Base-by-base conservation (phyloP, 2,113 vertebrate species). In the Tonatia bakeri region DNA sequence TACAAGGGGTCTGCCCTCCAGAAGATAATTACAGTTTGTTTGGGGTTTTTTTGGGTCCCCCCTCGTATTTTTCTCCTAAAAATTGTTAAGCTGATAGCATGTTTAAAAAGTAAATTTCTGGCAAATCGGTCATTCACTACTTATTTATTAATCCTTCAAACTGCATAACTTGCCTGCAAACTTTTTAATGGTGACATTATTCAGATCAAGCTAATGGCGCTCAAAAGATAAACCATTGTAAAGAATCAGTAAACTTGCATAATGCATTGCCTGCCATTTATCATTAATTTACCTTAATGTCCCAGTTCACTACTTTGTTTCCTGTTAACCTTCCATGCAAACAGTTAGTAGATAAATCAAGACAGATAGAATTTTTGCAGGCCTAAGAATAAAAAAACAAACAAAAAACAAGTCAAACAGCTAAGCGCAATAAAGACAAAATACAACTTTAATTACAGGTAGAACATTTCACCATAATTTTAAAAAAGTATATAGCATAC, bases 221-320 rank as follows among this genome's bases (percentile, higher is more conserved):
- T 89, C 75, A 65, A 76, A 87, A 93, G 14, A 76, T 3, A 7
- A 92, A 79, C 31, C 54, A 26, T 75, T 90, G 52, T 80, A 93
- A 61, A 96, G 11, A 20, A 79, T 28, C 17, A 50, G 10, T 87
- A 96, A 96, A 77, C n/a, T 54, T 76, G 91, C 2, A 84, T 26
- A 94, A 20, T 67, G 91, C 2, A 7, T 43, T 89, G 40, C 19
- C 47, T 5, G 40, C 19, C 33, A 69, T 90, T 90, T 87, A 91
- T 64, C 43, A 97, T 50, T 14, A 73, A 80, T 72, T 96, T 98
- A 99, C 99, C 99, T 99, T 99, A 89, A 99, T 99, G 79, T 99
- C 99, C 99, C 99, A 99, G 98, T 99, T 99, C 75, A 99, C 99
- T 4, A 99, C 99, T 99, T 99, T 99, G 97, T 99, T 99, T 96